phyloP scores from a whole-genome alignment of 2,797 vertebrate genomes.

The Gouania willdenowi region DNA sequence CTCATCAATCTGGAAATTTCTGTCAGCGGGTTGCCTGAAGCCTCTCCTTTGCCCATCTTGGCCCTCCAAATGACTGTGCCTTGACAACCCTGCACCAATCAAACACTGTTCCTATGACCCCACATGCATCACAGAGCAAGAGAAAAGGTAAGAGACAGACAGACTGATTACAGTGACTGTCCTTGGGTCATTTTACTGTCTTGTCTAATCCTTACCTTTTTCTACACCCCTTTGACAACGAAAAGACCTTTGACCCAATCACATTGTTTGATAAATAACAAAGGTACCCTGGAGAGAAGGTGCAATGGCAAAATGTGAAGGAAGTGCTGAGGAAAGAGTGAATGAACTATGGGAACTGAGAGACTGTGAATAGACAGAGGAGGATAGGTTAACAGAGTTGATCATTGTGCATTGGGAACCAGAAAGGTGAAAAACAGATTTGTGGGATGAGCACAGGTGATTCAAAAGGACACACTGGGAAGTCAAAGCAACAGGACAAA shows the following conservation, averaged over 20 bases:
- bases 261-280: slow-evolving; percentile 50
- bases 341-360: too few species aligned
- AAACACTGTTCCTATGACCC: slow-evolving; percentile 46
- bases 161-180: slow-evolving; percentile 45
- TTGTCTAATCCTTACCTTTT: slow-evolving; percentile 34
- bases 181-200: slow-evolving; percentile 45
- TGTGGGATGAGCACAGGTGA: slow-evolving; percentile 1
- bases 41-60: slow-evolving; percentile 24
- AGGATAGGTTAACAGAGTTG: slow-evolving; percentile 7
- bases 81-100: slow-evolving; percentile 56
- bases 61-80: slow-evolving; percentile 41
- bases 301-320: slow-evolving; percentile 18
- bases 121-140: slow-evolving; percentile 29
- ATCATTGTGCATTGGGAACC: slow-evolving; percentile 9
- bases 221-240: slow-evolving; percentile 6
- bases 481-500: slow-evolving; percentile 4
- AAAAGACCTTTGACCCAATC: slow-evolving; percentile 15
- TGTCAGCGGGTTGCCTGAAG: slow-evolving; percentile 42
- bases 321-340: slow-evolving; percentile 12
- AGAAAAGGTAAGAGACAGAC: slow-evolving; percentile 37
- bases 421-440: slow-evolving; percentile 9
- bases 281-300: slow-evolving; percentile 24
- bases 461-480: neutral
- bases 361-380: slow-evolving; percentile 1
- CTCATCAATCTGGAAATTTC: slow-evolving; percentile 46